Conservation (phyloP, 2,888 invertebrate genomes). For the Cenopis cana region DNA sequence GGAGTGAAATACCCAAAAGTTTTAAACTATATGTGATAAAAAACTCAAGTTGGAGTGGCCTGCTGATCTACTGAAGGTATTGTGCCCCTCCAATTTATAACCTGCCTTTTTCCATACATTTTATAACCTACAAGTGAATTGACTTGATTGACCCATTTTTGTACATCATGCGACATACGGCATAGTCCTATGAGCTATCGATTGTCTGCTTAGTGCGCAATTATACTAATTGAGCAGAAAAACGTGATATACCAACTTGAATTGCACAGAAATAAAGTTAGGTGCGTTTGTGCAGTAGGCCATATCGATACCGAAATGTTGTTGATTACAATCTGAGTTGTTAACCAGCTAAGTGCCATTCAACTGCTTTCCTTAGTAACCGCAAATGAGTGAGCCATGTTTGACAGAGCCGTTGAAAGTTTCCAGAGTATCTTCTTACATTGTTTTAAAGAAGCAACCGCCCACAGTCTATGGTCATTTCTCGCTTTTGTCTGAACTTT, state of each 20-base stretch:
- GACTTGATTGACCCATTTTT: not conserved
- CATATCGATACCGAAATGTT: not conserved
- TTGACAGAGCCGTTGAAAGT: conserved; percentile 55
- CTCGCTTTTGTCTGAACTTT: conserved; percentile 74
- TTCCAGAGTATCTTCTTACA: conserved; percentile 54
- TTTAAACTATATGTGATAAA: too few relatives aligned
- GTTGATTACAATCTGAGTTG: not conserved
- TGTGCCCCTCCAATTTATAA: too few relatives aligned
- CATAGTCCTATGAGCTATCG: not conserved
- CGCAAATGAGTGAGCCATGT: conserved; percentile 44
- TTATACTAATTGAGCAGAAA: not conserved
- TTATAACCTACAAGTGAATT: too few relatives aligned
- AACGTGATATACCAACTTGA: not conserved
- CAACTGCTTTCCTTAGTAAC: conserved; percentile 37
- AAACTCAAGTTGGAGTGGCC: too few relatives aligned
- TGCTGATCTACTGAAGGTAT: too few relatives aligned
- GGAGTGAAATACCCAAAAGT: too few relatives aligned
- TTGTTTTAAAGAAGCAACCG: conserved; percentile 72
- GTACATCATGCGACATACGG: not conserved
- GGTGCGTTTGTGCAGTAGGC: not conserved
- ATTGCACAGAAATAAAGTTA: not conserved
- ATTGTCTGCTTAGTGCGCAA: not conserved
- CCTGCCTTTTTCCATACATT: too few relatives aligned
- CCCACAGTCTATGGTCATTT: conserved; percentile 72
- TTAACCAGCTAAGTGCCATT: conserved; percentile 17